These are phyloP conservation scores for Drosophila nasuta DNA, from an alignment of 1,140 invertebrate species.

Conservation along the genomic window DNA sequence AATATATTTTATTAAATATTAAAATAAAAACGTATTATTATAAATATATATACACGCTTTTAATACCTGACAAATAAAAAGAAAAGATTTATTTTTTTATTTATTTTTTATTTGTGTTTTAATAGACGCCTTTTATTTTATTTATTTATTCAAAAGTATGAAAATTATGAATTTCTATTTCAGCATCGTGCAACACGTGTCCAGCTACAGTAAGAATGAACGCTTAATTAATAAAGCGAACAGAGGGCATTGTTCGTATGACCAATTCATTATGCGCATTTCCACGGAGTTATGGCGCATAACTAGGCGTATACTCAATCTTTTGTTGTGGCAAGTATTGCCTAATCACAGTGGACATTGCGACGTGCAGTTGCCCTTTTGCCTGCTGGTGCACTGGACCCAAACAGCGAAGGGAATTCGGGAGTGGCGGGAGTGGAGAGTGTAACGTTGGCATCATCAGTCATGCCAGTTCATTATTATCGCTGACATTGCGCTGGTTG, in stretches of 20 bases:
- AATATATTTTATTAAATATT: not conserved
- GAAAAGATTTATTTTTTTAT: too few relatives aligned
- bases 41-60: too few relatives aligned
- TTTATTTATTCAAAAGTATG: not conserved
- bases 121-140: too few relatives aligned
- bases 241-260: conserved; percentile 39
- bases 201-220: not conserved
- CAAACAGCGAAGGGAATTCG: not conserved
- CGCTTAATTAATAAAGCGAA: conserved; percentile 24
- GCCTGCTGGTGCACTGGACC: conserved; percentile 45
- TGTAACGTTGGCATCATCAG: conserved; percentile 63
- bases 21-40: too few relatives aligned
- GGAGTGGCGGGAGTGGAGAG: not conserved
- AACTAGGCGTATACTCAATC: conserved; percentile 19
- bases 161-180: not conserved
- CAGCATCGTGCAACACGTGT: not conserved
- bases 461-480: conserved; percentile 82
- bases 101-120: too few relatives aligned
- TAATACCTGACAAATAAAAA: too few relatives aligned
- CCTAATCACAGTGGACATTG: conserved; percentile 70
- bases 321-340: conserved; percentile 13
- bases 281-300: conserved; percentile 6
- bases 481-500: conserved; percentile 58
- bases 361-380: conserved; percentile 54
- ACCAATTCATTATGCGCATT: conserved; percentile 14